A percentile compares a stretch with the other conserved stretches of the same genome.
These are phyloP conservation scores for Dusona sp. DNA, from an alignment of 2,888 invertebrate genomes.

Conservation along the genomic window DNA sequence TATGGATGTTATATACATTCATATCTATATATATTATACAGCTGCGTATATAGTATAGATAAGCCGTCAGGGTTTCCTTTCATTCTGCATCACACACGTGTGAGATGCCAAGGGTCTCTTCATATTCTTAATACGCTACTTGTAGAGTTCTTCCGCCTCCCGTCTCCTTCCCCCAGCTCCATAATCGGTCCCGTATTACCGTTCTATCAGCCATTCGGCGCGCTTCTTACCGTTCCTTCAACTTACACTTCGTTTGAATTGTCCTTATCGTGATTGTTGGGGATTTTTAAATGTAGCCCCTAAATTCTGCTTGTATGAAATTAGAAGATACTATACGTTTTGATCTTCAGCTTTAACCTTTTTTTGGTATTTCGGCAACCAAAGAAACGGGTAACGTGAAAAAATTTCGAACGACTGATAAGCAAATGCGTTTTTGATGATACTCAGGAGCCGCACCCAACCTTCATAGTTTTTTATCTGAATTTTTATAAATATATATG, in stretches of 20 bases:
- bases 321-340: not conserved
- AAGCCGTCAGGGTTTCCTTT: constrained; percentile 36
- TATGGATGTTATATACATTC: not conserved
- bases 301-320: not conserved
- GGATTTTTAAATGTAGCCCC: not conserved
- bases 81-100: constrained; percentile 27
- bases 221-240: not conserved
- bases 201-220: not conserved
- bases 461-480: not conserved
- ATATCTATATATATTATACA: not conserved
- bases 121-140: not conserved
- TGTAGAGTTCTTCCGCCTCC: not conserved
- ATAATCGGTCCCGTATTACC: not conserved
- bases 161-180: not conserved
- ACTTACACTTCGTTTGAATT: not conserved
- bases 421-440: constrained; percentile 75
- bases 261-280: not conserved
- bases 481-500: not conserved
- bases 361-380: not conserved
- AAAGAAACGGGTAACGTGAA: not conserved
- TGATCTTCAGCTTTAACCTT: not conserved
- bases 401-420: constrained; percentile 58
- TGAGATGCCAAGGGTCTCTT: not conserved
- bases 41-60: not conserved
- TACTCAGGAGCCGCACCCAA: not conserved